These are phyloP conservation scores for Cotesia chilonis DNA, from an alignment of 1,140 invertebrate genomes.

Conservation along the genomic window DNA sequence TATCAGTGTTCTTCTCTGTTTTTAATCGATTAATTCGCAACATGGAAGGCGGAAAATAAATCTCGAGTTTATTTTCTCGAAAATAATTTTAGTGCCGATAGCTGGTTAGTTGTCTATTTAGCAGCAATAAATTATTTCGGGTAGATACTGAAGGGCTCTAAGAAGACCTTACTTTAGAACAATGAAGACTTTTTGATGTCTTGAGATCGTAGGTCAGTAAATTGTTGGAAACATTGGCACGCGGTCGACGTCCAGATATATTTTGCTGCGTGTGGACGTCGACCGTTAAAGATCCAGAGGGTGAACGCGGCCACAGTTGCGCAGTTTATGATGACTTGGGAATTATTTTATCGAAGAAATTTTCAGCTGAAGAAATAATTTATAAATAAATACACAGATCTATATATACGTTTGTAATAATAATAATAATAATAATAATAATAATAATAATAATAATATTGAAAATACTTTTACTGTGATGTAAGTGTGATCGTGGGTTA, in stretches of 20 bases:
- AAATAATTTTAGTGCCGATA: no score
- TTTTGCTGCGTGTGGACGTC: constrained; percentile 23
- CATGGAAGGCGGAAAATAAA: no score
- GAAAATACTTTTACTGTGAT: constrained; percentile 21
- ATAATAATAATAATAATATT: background rate
- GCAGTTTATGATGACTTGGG: constrained; percentile 5
- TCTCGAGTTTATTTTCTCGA: no score
- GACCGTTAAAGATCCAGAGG: constrained; percentile 27
- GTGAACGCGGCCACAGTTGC: constrained; percentile 15
- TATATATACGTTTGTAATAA: background rate
- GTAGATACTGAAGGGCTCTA: background rate
- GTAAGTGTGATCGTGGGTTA: constrained; percentile 3
- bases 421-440: background rate
- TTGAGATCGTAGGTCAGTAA: background rate
- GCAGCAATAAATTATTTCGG: no score
- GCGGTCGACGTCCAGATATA: constrained; percentile 29
- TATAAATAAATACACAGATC: background rate
- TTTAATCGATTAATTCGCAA: no score
- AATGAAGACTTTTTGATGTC: constrained; percentile 5
- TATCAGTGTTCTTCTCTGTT: no score
- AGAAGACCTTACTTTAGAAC: background rate
- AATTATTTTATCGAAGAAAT: background rate
- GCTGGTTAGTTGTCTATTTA: no score
- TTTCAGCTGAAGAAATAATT: constrained; percentile 9
- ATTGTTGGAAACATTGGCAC: constrained; percentile 17